Base-by-base conservation (phyloP, 2,113 vertebrate genomes). In the Amazona guildingii region DNA sequence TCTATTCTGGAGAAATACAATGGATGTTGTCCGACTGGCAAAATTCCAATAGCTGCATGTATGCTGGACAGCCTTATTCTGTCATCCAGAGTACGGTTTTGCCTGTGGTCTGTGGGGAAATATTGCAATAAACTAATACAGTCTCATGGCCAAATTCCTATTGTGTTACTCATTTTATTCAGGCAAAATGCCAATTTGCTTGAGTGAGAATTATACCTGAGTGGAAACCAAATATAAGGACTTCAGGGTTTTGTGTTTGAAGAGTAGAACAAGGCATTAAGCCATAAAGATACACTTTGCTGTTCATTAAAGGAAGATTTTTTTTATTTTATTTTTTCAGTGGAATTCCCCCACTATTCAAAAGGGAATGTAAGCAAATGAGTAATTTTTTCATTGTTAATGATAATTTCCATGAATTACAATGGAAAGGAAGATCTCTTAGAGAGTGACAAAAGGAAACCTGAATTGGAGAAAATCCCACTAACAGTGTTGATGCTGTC, bases 341-440 rank as follows among this genome's bases (percentile, higher is more conserved):
- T 86, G 95, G 95, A 97, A 96, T 95, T 94, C 66, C 88, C 95
- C 63, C 83, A 57, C 78, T 93, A 59, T 96, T 96, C 91, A 94
- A 97, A 97, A 91, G 76, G 27, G 64, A 97, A 97, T 92, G 78
- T 97, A 94, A 97, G 81, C 90, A 97, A 97, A 95, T 91, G 49
- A 93, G 83, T 86, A 90, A 44, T 96, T 94, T 97, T 94, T 97
- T 95, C 67, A 90, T 92, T 93, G 69, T 96, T 96, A 96, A 92
- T 95, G 86, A 91, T 91, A 92, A 97, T 97, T 96, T 95, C 88
- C 52, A 82, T 83, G 82, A 97, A 96, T 97, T 92, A 93, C 87
- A 96, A 84, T 77, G 62, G 76, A 87, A 94, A 92, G 78, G 90
- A 92, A 87, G 59, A 89, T 91, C 64, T 97, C 88, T 76, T 77